These are phyloP conservation scores for Centropyge bicolor DNA, from an alignment of 2,797 vertebrate genomes.

Conservation along the genomic window DNA sequence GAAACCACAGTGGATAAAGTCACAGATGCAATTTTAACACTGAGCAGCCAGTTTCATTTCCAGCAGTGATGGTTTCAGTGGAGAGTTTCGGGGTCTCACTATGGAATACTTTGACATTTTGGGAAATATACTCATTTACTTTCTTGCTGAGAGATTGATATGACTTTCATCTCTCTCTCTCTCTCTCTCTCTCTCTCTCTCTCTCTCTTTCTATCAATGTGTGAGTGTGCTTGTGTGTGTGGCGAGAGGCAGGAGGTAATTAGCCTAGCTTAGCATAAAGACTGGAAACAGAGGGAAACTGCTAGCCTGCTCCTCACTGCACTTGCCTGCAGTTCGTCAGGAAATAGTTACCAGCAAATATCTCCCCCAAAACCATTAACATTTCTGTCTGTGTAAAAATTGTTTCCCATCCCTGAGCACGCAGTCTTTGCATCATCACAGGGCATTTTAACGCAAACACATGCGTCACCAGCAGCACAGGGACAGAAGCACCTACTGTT, in stretches of 20 bases:
- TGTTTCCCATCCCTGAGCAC: background rate
- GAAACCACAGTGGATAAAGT: conserved; percentile 17
- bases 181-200: too few species aligned
- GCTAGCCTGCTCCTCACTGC: background rate
- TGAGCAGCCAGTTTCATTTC: conserved; percentile 29
- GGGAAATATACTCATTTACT: background rate
- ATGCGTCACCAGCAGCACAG: conserved; percentile 9
- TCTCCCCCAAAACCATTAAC: background rate
- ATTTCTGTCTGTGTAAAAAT: background rate
- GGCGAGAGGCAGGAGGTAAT: background rate
- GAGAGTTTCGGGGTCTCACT: background rate
- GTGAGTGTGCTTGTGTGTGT: too few species aligned
- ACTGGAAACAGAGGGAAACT: background rate
- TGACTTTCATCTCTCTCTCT: too few species aligned
- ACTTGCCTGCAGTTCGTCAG: background rate
- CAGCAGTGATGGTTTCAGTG: conserved; percentile 20
- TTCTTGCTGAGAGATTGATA: background rate
- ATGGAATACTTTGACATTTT: background rate
- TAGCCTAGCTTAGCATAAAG: background rate
- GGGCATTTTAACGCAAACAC: background rate
- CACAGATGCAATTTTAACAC: conserved; percentile 3
- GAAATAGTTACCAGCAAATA: background rate
- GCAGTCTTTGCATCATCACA: background rate
- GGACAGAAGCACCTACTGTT: conserved; percentile 53
- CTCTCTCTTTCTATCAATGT: too few species aligned